phyloP scores from a whole-genome alignment of 2,797 vertebrate genomes.

The Megalops cyprinoides region DNA sequence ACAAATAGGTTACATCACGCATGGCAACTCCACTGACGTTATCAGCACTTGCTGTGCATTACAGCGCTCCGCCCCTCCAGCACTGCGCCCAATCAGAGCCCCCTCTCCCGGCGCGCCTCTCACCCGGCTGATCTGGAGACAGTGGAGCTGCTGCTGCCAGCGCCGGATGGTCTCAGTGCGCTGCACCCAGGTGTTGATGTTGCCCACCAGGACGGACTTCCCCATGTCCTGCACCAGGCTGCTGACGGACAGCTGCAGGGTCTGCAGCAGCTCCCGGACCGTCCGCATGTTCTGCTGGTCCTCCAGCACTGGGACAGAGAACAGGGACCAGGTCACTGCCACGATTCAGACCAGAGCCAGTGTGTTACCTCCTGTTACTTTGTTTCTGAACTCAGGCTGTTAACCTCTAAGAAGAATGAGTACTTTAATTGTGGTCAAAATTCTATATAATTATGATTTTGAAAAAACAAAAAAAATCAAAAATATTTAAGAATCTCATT shows the following conservation, averaged over 20 bases:
- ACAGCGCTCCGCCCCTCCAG: background rate
- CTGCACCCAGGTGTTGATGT: conserved; percentile 96
- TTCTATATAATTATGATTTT: background rate
- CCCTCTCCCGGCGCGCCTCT: conserved; percentile 46
- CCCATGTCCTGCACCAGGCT: conserved; percentile 91
- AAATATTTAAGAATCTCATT: background rate
- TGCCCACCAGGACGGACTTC: conserved; percentile 96
- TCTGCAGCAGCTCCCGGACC: conserved; percentile 93
- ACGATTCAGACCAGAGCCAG: background rate
- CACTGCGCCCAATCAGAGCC: background rate
- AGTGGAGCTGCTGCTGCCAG: conserved; percentile 96
- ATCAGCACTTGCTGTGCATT: background rate
- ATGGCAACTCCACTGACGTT: background rate
- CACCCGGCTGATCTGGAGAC: conserved; percentile 94
- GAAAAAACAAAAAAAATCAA: background rate
- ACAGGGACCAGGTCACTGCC: background rate
- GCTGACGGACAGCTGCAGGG: conserved; percentile 87
- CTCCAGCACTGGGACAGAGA: conserved; percentile 78
- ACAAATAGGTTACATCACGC: background rate
- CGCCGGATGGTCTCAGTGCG: conserved; percentile 96
- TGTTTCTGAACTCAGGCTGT: too few species aligned
- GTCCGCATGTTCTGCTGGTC: conserved; percentile 95
- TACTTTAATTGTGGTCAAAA: background rate
- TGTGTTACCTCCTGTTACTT: background rate
- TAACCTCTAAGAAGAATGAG: too few species aligned